Evolutionary conservation across 92 coral and sea anemone genomes (phyloP).

Genomic region (Zoanthus gigantus): DNA sequence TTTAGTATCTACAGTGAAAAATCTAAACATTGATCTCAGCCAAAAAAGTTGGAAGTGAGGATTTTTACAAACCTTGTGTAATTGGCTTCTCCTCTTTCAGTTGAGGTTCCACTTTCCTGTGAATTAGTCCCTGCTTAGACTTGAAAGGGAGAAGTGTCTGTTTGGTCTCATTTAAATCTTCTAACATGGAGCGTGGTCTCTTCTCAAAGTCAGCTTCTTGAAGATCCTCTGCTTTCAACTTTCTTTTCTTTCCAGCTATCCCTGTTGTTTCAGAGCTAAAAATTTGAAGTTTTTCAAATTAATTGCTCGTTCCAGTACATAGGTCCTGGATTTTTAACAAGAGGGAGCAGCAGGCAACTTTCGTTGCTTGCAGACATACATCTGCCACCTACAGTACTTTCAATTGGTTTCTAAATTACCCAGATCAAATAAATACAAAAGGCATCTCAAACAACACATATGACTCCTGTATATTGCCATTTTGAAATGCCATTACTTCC

Average conservation of each 20-base stretch:
- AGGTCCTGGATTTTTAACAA: too few relatives aligned
- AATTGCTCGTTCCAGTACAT: too few relatives aligned
- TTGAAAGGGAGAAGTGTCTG: slow-evolving; percentile 42
- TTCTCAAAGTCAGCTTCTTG: slow-evolving; percentile 47
- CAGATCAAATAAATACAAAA: too few relatives aligned
- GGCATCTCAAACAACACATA: too few relatives aligned
- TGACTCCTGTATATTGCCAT: too few relatives aligned
- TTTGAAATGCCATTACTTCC: too few relatives aligned
- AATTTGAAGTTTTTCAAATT: background rate
- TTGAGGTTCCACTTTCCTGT: background rate
- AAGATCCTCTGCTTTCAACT: slow-evolving; percentile 5
- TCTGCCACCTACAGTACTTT: too few relatives aligned
- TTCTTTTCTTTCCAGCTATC: slow-evolving; percentile 41
- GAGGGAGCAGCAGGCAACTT: too few relatives aligned
- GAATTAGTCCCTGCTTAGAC: slow-evolving; percentile 30
- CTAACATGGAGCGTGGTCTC: slow-evolving; percentile 44
- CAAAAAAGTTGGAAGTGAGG: background rate
- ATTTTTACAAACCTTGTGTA: slow-evolving; percentile 10
- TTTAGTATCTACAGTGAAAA: too few relatives aligned
- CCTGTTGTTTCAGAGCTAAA: slow-evolving; percentile 12
- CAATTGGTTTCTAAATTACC: too few relatives aligned
- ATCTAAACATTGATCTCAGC: too few relatives aligned
- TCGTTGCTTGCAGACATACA: too few relatives aligned
- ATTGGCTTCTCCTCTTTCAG: background rate
- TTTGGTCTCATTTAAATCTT: background rate